phyloP scores from a whole-genome alignment of 2,888 invertebrate genomes.

The Cacoxenus indagator region DNA sequence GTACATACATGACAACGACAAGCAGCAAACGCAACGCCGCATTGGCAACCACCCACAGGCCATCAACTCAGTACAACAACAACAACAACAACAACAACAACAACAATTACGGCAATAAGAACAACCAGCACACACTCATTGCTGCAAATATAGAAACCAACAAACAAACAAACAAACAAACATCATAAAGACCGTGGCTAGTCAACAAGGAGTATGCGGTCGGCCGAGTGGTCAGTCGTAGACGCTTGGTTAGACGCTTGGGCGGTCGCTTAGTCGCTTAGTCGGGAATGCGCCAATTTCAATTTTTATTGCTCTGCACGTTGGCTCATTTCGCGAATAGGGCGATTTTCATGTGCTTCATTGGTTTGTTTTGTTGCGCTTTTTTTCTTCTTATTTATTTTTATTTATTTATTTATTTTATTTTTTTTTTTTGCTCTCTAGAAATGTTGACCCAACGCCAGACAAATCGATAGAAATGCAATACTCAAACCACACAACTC shows the following conservation, averaged over 20 bases:
- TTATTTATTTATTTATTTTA: no score
- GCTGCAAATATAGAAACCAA: neutral
- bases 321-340: no score
- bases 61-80: no score
- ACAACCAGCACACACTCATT: neutral
- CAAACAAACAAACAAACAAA: neutral
- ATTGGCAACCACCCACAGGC: neutral
- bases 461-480: constrained; percentile 55
- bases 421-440: no score
- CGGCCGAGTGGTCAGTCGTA: no score
- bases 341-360: no score
- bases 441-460: constrained; percentile 47
- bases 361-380: no score
- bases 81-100: no score
- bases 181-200: neutral
- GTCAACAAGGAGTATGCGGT: no score
- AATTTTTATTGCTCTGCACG: neutral
- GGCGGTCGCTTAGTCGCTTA: no score
- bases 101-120: neutral
- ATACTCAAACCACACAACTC: neutral
- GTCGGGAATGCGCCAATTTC: neutral
- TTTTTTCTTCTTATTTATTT: no score
- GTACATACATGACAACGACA: neutral
- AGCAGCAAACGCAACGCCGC: neutral
- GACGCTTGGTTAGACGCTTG: no score